A percentile compares a stretch with the other conserved stretches of the same genome.
These are phyloP conservation scores for Nemotelus pantherinus DNA, from an alignment of 2,888 invertebrate genomes.

Conservation along the genomic window DNA sequence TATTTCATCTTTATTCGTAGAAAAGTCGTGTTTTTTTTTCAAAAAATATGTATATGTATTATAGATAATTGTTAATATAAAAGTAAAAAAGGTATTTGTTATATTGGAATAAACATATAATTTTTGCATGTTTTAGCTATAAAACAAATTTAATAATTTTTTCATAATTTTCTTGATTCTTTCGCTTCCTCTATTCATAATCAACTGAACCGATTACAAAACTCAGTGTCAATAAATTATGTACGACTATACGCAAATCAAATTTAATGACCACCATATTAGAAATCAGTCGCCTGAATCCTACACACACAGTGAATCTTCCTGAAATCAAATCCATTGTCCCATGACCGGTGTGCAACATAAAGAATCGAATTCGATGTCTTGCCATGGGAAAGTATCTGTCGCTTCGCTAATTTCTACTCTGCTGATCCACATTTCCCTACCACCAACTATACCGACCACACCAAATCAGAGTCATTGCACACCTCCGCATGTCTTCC, in stretches of 20 bases:
- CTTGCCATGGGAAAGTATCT: conserved; percentile 34
- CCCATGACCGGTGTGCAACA: conserved; percentile 32
- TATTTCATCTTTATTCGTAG: too few relatives aligned
- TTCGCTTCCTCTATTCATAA: too few relatives aligned
- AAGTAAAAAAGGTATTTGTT: too few relatives aligned
- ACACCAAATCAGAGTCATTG: conserved; percentile 35
- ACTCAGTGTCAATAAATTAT: too few relatives aligned
- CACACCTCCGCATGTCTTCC: conserved; percentile 28
- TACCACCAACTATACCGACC: conserved; percentile 23
- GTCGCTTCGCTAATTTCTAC: conserved; percentile 30
- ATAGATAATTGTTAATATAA: too few relatives aligned
- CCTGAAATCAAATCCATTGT: conserved; percentile 38
- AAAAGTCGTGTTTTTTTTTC: too few relatives aligned
- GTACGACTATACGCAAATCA: conserved; percentile 15
- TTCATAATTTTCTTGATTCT: too few relatives aligned
- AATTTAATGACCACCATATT: conserved; percentile 39
- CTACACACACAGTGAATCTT: conserved; percentile 10
- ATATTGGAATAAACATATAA: too few relatives aligned
- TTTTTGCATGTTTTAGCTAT: too few relatives aligned
- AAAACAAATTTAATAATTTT: too few relatives aligned
- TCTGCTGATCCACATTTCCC: conserved; percentile 1
- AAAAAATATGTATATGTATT: too few relatives aligned
- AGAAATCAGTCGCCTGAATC: conserved; percentile 10
- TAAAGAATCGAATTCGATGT: conserved; percentile 18
- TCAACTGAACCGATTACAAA: too few relatives aligned